Evolutionary conservation across 2,113 vertebrate species (phyloP), one percentile per base, ranked within the genome.

Genomic region (Muntiacus muntjak): DNA sequence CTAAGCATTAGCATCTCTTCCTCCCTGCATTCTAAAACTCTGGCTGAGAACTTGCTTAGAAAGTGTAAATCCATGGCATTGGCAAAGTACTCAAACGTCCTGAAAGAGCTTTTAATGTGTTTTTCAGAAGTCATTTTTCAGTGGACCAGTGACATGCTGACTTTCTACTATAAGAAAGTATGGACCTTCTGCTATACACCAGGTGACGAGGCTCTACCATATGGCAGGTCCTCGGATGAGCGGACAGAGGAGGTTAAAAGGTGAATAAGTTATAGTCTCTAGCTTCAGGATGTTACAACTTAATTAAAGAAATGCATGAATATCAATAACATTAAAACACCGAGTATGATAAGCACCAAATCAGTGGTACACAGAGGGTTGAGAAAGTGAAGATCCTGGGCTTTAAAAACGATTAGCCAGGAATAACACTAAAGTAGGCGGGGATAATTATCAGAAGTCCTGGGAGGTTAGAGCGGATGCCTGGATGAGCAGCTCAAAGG

Each of bases 71-170:
- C 8, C 36, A 71, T 26, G 40, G 13, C 14, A 57, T 23, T 43
- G 40, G 4, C 16, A 89, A 64, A 81, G 47, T 67, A 52, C 33
- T 62, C 71, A 93, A 50, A 81, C 1, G 36, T 40, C 36, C 43
- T 14, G 8, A 86, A 95, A 87, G 86, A 86, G 17, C 33, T 83
- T 47, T 95, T 54, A 60, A 67, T 58, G 40, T 6, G 7, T 17
- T 94, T 94, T 95, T 86, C 50, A 91, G 26, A 97, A 86, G 58
- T 6, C 79, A 86, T 91, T 97, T 96, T 74, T 91, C 58, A 96
- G 62, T 55, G 1, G 2, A 60, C 88, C 33, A 8, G 9, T 83
- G 36, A 89, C 10, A 47, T 57, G 86, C 58, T 96, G 54, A 90
- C 47, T 50, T 90, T 95, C 45, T 96, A 55, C 52, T 81, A 5